Evolutionary conservation across 2,113 vertebrate genomes (phyloP).

Genomic region (Micromys minutus): DNA sequence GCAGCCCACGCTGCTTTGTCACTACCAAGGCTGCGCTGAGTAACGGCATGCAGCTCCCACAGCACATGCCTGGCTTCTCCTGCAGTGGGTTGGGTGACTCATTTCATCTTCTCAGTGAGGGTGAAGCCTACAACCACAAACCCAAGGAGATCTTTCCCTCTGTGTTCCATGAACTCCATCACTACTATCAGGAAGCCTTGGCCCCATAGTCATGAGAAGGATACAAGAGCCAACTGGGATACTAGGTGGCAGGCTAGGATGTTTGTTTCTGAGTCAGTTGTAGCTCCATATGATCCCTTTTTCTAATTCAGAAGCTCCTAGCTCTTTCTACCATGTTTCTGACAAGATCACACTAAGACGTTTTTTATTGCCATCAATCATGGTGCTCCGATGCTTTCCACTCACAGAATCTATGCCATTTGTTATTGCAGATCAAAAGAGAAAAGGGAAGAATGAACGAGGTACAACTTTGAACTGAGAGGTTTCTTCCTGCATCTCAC

Average conservation of each 20-base stretch:
- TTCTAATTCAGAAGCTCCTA: slow-evolving; percentile 60
- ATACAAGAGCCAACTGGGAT: too few species aligned
- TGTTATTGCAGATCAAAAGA: slow-evolving; percentile 39
- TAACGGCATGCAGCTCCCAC: neutral
- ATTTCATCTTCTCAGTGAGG: neutral
- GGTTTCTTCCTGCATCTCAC: neutral
- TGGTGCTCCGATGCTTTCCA: neutral
- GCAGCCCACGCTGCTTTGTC: neutral
- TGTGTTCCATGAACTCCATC: too few species aligned
- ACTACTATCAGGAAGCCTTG: too few species aligned
- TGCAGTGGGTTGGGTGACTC: slow-evolving; percentile 46
- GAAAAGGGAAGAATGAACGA: neutral
- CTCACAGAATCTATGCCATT: slow-evolving; percentile 21
- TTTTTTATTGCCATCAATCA: slow-evolving; percentile 63
- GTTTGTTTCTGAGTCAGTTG: slow-evolving; percentile 10
- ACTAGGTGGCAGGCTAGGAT: neutral
- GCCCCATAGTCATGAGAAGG: too few species aligned
- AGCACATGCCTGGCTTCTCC: slow-evolving; percentile 13
- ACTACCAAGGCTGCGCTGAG: neutral
- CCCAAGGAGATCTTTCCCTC: neutral
- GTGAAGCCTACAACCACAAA: slow-evolving; percentile 30
- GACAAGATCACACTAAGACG: slow-evolving; percentile 55
- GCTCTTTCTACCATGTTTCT: slow-evolving; percentile 49
- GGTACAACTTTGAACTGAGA: slow-evolving; percentile 24
- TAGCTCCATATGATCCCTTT: slow-evolving; percentile 38